Base-by-base conservation (phyloP, 2,888 invertebrate genomes). In the Acrobeloides nanus region DNA sequence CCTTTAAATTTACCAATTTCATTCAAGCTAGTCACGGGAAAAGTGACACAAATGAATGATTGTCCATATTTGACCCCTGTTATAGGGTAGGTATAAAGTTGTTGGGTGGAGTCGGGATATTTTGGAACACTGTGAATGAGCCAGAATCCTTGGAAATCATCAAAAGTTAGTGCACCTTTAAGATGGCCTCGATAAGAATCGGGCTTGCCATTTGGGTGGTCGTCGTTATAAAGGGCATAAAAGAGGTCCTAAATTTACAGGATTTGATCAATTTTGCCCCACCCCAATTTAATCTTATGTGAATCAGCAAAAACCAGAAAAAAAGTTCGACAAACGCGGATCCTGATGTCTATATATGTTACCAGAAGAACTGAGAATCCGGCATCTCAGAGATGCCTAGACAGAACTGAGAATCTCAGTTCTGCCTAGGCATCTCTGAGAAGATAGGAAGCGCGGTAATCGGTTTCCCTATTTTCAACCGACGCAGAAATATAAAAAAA, bases 41-140 rank as follows among this genome's bases (percentile, higher is more conserved):
- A 47, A 4, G 68, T 58, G 43, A 92, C 80, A 73, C 93, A 93
- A 5, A 93, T 78, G 62, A 89, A 84, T 38, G 85, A 84, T 75
- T 93, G 92, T 0, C 89, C 92, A 72, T 84, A 87, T 20, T 2
- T 21, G 6, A 37, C 17, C 29, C 57, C 61, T 20, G 51, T 48
- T 20, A 35, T 25, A 29, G 61, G 61, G 34, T 57, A 57, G 17
- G 29, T 18, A 38, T 61, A 92, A 21, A 66, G 72, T 66, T 83
- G 57, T n/a, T 51, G 33, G 24, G 43, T 40, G 29, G 84, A 37
- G 3, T 82, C 80, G 1, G 90, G 89, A 76, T 84, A 93, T 64
- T 83, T 81, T 0, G 93, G 93, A 18, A 89, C 86, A 17, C 90
- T 90, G 76, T 93, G 92, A 32, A 90, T 81, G 50, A 93, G 74